Base-by-base conservation (phyloP, 2,113 vertebrate genomes). In the Sarotherodon lohbergeri region DNA sequence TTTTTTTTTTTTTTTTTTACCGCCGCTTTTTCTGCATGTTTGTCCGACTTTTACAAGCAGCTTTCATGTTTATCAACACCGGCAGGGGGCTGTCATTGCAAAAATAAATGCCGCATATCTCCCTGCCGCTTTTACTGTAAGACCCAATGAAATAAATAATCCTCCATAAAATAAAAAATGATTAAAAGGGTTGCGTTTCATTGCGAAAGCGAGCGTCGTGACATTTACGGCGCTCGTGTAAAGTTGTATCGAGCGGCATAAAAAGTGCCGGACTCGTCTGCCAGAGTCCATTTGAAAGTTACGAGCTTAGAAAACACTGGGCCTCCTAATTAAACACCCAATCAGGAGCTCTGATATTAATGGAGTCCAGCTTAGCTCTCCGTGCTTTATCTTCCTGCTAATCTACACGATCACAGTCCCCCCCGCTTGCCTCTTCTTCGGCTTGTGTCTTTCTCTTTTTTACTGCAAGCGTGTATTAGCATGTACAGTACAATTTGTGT, bases 321-420 rank as follows among this genome's bases (percentile, higher is more conserved):
- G 88, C 36, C 93, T 84, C 87, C 76, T 94, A 93, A 95, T 96
- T 93, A 95, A 94, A 94, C 86, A 91, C 92, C 90, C 91, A 92
- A 94, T 94, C 92, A 91, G 88, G 88, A 93, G 91, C 55, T 93
- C 89, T 86, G 90, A 83, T 92, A 89, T 92, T 93, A 91, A 95
- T 93, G 88, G 86, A 87, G 82, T 84, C 86, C 66, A 71, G 14
- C 52, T 48, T 41, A 13, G 82, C 68, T 59, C 57, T 61, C 66
- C 48, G 9, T 85, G 32, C 80, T 82, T 82, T 87, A 78, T 54
- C 61, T 82, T 63, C 13, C 66, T 79, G 83, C 52, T 89, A 81
- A 88, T 86, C 82, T 59, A 68, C 34, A 55, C 50, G 22, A 83
- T 82, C 12, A 56, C 76, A 5, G 14, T 34, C 32, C 19, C 2